Evolutionary conservation across 2,888 invertebrate species (phyloP), one percentile per base, ranked within the genome.

Genomic region (Pediacus dermestoides): DNA sequence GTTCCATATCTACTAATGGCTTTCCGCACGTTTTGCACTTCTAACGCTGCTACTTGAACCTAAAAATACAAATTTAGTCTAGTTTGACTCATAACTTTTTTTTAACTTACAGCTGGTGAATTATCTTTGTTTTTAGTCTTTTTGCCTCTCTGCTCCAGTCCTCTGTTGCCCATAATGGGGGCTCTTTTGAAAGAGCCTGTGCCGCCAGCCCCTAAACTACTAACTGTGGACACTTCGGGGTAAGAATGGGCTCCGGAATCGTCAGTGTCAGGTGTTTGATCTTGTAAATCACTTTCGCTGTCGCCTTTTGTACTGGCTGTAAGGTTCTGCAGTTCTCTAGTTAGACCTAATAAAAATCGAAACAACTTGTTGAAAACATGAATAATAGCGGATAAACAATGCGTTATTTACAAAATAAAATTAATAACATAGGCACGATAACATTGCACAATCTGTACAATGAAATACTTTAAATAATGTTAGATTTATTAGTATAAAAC

Each of bases 1-100:
- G 97, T 97, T 10, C 97, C 97, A 67, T 95, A 96, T 14, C 94
- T 80, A 70, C 91, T 94, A 50, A 91, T 91, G 28, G 93, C 93
- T 52, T 91, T 82, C 61, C 91, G 88, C 34, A 95, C 94, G 72
- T 95, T 95, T 72, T 92, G 90, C 50, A 93, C 92, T 71, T 95
- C 95, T 53, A 95, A 74, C 12, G 94, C 92, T 35, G 92, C 94
- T 46, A 94, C 88, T 57, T 89, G 87, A 16, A 88, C 82, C 55
- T 68, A 32, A 76, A 77, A 31, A 34, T 18, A 13, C 3, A 4
- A 6, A 6, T 23, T 23, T 7, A n/a, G 10, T n/a, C n/a, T n/a
- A n/a, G n/a, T n/a, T n/a, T n/a, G n/a, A n/a, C n/a, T n/a, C n/a
- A n/a, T n/a, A n/a, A n/a, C n/a, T n/a, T n/a, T n/a, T n/a, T n/a